A percentile compares a stretch with the other conserved stretches of the same genome.
Evolutionary conservation across 2,888 invertebrate genomes (phyloP).

Genomic region (Caradrina kadenii): DNA sequence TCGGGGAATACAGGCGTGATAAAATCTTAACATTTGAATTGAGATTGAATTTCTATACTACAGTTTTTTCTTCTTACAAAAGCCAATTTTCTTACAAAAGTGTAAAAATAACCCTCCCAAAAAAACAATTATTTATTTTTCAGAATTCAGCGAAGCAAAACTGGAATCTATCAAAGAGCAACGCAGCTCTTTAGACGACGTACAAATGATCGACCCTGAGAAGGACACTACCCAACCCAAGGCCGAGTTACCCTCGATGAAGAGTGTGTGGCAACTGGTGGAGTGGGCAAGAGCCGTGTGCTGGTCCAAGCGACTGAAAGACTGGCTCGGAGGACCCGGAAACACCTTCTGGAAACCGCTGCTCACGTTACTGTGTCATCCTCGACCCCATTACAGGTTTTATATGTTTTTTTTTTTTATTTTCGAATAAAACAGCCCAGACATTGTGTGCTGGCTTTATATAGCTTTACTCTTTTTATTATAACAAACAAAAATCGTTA

Average conservation of each 20-base stretch:
- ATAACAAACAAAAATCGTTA: too few relatives aligned
- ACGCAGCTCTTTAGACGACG: slow-evolving; percentile 72
- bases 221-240: slow-evolving; percentile 65
- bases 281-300: slow-evolving; percentile 96
- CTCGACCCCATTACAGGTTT: slow-evolving; percentile 83
- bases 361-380: slow-evolving; percentile 93
- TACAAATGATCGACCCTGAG: slow-evolving; percentile 76
- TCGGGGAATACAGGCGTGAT: too few relatives aligned
- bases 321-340: slow-evolving; percentile 96
- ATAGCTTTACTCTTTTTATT: too few relatives aligned
- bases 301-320: slow-evolving; percentile 95
- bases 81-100: too few relatives aligned
- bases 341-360: slow-evolving; percentile 96
- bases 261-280: slow-evolving; percentile 89
- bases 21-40: too few relatives aligned
- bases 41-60: too few relatives aligned
- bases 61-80: too few relatives aligned
- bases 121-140: background rate
- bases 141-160: slow-evolving; percentile 84
- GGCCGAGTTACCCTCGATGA: slow-evolving; percentile 76
- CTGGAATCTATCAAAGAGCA: slow-evolving; percentile 76
- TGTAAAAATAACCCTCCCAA: too few relatives aligned
- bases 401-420: background rate
- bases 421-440: too few relatives aligned
- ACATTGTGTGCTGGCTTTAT: too few relatives aligned